These are phyloP conservation scores for Diarsia mendica DNA, from an alignment of 2,888 invertebrate species.

Conservation along the genomic window DNA sequence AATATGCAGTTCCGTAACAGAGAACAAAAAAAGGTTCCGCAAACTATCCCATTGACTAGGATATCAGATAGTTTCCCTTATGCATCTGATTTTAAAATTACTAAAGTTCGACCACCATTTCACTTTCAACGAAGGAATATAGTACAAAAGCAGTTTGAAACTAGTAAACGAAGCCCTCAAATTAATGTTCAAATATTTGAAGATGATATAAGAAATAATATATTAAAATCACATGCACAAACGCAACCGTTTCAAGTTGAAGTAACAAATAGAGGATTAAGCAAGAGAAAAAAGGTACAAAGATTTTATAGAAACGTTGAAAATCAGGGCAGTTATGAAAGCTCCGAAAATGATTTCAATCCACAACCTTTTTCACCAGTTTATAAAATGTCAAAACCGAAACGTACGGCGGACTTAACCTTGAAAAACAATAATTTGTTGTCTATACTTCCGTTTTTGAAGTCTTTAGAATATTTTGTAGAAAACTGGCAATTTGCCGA, in stretches of 20 bases:
- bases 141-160: conserved; percentile 71
- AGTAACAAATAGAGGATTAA: conserved; percentile 77
- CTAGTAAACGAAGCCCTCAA: conserved; percentile 76
- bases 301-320: conserved; percentile 75
- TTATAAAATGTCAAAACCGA: conserved; percentile 54
- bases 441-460: conserved; percentile 80
- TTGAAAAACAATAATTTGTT: conserved; percentile 71
- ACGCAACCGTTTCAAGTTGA: conserved; percentile 77
- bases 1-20: conserved; percentile 76
- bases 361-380: conserved; percentile 62
- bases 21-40: conserved; percentile 75
- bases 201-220: conserved; percentile 76
- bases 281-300: conserved; percentile 65
- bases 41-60: conserved; percentile 79
- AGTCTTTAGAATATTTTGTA: conserved; percentile 78
- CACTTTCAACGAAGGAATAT: conserved; percentile 77
- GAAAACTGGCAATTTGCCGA: conserved; percentile 66
- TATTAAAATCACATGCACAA: conserved; percentile 77
- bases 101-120: conserved; percentile 75
- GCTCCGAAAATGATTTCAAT: conserved; percentile 46
- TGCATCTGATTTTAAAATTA: conserved; percentile 77
- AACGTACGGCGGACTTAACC: conserved; percentile 61
- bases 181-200: conserved; percentile 83
- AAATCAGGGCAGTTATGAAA: conserved; percentile 59
- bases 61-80: conserved; percentile 81